phyloP scores from a whole-genome alignment of 2,113 vertebrate genomes.

The Psittacula cyanocephala region DNA sequence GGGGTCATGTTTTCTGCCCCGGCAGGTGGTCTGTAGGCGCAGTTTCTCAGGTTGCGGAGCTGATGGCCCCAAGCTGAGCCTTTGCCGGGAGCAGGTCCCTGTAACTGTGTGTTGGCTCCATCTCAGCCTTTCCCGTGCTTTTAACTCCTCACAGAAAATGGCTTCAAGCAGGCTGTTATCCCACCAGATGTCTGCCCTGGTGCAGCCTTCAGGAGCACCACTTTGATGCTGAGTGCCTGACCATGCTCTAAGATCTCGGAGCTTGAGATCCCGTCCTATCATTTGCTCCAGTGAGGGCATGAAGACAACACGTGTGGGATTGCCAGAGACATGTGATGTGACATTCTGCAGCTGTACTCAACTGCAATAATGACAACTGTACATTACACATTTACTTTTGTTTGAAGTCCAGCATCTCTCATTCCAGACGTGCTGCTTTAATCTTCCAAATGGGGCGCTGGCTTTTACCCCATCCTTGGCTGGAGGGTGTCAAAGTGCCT shows the following conservation, averaged over 20 bases:
- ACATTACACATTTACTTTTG: rapidly evolving
- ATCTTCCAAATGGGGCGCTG: not conserved
- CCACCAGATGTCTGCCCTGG: not conserved
- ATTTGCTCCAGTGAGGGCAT: not conserved
- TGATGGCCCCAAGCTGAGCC: not conserved
- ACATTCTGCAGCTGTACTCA: not conserved
- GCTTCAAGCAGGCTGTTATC: not conserved
- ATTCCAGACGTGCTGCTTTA: not conserved
- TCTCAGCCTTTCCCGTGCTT: not conserved
- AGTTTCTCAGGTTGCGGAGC: not conserved
- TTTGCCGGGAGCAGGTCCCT: not conserved
- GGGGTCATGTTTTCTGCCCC: not conserved
- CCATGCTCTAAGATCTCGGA: rapidly evolving
- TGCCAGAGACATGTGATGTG: not conserved
- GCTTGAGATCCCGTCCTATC: not conserved
- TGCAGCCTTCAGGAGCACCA: not conserved
- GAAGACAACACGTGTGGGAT: not conserved
- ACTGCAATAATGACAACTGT: not conserved
- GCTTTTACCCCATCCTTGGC: not conserved
- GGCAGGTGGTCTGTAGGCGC: not conserved
- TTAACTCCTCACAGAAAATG: not conserved
- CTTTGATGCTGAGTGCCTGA: not conserved
- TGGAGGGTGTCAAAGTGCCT: not conserved
- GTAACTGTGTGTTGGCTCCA: not conserved
- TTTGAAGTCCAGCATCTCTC: not conserved